These are phyloP conservation scores for Ormyrus pomaceus DNA, from an alignment of 2,888 invertebrate genomes.

Conservation along the genomic window DNA sequence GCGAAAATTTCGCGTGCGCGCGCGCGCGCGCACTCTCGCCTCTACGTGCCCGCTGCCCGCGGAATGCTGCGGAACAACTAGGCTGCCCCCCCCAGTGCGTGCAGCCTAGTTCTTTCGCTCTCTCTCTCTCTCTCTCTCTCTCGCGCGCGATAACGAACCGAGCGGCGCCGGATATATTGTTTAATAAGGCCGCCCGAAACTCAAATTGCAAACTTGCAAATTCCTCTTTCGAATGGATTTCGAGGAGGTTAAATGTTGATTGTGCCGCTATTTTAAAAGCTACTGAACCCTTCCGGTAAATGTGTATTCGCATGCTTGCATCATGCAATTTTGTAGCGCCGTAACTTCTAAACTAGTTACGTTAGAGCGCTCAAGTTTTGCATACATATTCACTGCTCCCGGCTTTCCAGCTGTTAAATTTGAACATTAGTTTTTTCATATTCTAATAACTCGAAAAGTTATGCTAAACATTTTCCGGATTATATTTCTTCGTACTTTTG, in stretches of 20 bases:
- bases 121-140: too few relatives aligned
- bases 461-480: too few relatives aligned
- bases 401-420: background rate
- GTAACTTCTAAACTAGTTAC: slow-evolving; percentile 25
- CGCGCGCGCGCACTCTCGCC: too few relatives aligned
- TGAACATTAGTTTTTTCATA: background rate
- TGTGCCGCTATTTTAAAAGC: slow-evolving; percentile 3
- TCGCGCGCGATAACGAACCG: too few relatives aligned
- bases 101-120: too few relatives aligned
- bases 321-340: slow-evolving; percentile 1
- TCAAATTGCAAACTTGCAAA: background rate
- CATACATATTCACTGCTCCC: background rate
- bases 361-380: slow-evolving; percentile 1
- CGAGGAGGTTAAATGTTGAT: slow-evolving; percentile 12
- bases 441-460: too few relatives aligned
- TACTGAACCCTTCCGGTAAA: background rate
- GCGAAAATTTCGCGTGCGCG: too few relatives aligned
- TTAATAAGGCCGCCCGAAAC: slow-evolving; percentile 8
- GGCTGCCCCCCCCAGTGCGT: too few relatives aligned
- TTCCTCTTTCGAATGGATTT: slow-evolving; percentile 10
- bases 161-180: background rate
- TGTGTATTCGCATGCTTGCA: slow-evolving; percentile 3
- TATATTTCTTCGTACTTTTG: too few relatives aligned
- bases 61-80: too few relatives aligned
- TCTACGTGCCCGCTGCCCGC: too few relatives aligned